phyloP scores from a whole-genome alignment of 2,888 invertebrate genomes.

The Anthophora plumipes region DNA sequence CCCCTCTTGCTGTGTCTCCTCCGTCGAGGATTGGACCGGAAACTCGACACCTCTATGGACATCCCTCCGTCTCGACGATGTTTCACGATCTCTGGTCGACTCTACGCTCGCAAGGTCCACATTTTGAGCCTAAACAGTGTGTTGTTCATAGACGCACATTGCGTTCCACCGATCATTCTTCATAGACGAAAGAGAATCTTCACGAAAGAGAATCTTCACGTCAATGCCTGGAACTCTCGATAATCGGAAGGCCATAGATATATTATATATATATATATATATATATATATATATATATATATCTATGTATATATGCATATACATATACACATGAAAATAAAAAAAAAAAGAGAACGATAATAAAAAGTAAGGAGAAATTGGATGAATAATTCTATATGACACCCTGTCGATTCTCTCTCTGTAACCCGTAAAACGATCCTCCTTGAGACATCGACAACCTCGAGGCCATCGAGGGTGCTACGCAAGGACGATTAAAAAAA shows the following conservation, averaged over 20 bases:
- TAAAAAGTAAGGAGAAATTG: neutral
- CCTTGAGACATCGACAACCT: conserved; percentile 43
- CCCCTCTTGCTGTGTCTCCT: conserved; percentile 5
- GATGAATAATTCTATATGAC: conserved; percentile 9
- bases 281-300: too few relatives aligned
- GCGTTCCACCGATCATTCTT: conserved; percentile 60
- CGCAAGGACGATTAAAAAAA: conserved; percentile 10
- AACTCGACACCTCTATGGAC: conserved; percentile 47
- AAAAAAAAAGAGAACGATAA: neutral
- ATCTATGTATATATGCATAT: too few relatives aligned
- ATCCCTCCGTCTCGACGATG: conserved; percentile 24
- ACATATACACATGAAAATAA: neutral
- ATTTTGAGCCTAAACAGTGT: conserved; percentile 34
- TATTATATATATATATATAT: too few relatives aligned
- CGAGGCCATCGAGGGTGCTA: conserved; percentile 20
- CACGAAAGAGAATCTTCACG: neutral
- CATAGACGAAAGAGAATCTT: conserved; percentile 9
- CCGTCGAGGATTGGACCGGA: conserved; percentile 47
- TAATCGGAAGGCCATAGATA: neutral
- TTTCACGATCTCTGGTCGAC: conserved; percentile 27
- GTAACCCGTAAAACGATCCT: conserved; percentile 31
- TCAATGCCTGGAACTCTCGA: conserved; percentile 8
- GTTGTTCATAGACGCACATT: conserved; percentile 9
- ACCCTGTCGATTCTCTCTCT: conserved; percentile 28
- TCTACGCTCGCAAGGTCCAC: conserved; percentile 69